These are phyloP conservation scores for Pygoscelis antarcticus DNA, from an alignment of 2,113 vertebrate genomes.

Conservation along the genomic window DNA sequence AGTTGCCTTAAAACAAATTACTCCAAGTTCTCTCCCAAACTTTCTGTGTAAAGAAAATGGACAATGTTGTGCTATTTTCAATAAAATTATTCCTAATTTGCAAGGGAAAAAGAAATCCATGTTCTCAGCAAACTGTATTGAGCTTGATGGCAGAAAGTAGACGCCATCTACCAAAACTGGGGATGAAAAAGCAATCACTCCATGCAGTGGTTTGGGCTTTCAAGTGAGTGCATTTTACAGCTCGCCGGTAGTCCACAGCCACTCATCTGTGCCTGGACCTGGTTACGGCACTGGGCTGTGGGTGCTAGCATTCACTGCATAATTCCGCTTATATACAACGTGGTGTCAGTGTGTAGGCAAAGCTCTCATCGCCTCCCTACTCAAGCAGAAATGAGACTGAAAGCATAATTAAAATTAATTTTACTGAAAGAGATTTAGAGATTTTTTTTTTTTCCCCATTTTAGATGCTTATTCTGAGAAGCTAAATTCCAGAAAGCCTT, in stretches of 20 bases:
- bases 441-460: neutral
- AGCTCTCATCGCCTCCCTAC: neutral
- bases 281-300: rapidly evolving
- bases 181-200: neutral
- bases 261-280: neutral
- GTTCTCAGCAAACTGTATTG: neutral
- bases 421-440: neutral
- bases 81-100: neutral
- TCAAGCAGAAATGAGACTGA: neutral
- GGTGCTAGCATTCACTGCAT: neutral
- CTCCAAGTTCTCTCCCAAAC: neutral
- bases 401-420: neutral
- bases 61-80: neutral
- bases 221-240: rapidly evolving
- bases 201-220: neutral
- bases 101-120: neutral
- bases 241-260: rapidly evolving
- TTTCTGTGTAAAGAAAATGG: neutral
- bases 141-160: neutral
- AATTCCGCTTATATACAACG: neutral
- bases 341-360: rapidly evolving
- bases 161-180: neutral
- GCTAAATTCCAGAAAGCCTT: neutral
- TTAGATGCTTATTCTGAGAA: neutral
- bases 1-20: neutral